Evolutionary conservation across 2,113 vertebrate species (phyloP).

Genomic region (Emydocephalus ijimae): DNA sequence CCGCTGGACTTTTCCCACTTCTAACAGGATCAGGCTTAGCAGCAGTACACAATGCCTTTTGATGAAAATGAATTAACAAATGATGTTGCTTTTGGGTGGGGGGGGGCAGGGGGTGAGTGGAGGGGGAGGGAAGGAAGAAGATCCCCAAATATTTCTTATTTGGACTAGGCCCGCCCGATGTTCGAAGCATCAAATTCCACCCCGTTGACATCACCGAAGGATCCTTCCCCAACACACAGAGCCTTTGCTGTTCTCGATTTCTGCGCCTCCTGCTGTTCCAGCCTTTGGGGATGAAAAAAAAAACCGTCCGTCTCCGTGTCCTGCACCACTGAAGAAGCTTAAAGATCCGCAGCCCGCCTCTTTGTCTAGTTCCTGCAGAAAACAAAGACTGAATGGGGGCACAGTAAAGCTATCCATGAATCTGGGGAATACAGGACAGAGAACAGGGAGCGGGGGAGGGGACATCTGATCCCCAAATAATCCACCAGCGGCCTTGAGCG

Average conservation of each 20-base stretch:
- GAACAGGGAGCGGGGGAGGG: not conserved
- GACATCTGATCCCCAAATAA: not conserved
- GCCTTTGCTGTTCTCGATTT: not conserved
- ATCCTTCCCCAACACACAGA: not conserved
- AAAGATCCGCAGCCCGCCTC: not conserved
- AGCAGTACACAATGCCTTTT: not conserved
- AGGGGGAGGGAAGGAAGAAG: not conserved
- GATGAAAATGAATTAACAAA: not conserved
- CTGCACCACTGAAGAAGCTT: conserved; percentile 1
- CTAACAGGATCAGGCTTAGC: not conserved
- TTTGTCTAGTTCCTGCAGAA: conserved; percentile 2
- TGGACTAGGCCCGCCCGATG: not conserved
- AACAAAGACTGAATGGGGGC: conserved; percentile 15
- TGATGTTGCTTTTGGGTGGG: not conserved
- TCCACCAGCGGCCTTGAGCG: not conserved
- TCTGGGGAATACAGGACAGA: not conserved
- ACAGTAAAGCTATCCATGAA: conserved; percentile 10
- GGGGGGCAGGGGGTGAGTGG: accelerated
- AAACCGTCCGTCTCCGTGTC: not conserved
- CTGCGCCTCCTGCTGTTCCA: not conserved
- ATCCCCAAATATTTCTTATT: not conserved
- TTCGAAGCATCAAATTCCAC: not conserved
- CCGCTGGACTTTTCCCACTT: not conserved
- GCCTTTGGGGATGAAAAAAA: not conserved
- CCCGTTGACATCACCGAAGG: not conserved